These are phyloP conservation scores for Myxocyprinus asiaticus DNA, from an alignment of 2,113 vertebrate species.

Conservation along the genomic window DNA sequence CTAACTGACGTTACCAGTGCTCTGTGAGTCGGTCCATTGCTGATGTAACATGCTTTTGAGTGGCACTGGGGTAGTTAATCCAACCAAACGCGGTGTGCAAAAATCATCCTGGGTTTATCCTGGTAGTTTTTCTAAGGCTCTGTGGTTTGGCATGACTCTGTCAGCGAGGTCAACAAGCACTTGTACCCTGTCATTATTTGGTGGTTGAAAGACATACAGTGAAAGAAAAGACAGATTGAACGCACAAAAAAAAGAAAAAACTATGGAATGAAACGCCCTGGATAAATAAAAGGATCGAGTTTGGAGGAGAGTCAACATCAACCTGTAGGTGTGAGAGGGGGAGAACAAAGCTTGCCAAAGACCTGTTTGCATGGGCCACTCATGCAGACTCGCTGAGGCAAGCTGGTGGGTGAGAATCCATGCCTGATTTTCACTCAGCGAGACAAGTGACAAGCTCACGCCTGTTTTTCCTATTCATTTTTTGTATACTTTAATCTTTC, in stretches of 20 bases:
- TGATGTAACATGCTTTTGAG: conserved; percentile 44
- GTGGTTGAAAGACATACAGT: conserved; percentile 49
- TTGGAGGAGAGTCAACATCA: conserved; percentile 53
- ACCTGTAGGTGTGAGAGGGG: conserved; percentile 47
- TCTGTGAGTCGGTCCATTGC: not conserved
- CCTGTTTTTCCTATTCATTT: conserved; percentile 27
- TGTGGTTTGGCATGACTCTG: conserved; percentile 50
- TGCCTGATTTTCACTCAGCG: conserved; percentile 45
- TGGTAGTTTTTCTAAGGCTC: conserved; percentile 47
- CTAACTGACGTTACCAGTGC: conserved; percentile 6
- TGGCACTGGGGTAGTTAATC: conserved; percentile 38
- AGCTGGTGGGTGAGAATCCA: conserved; percentile 40
- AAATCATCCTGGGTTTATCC: conserved; percentile 46
- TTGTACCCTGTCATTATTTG: conserved; percentile 55
- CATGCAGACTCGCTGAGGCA: conserved; percentile 51
- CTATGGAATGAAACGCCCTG: conserved; percentile 50
- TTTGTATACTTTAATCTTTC: not conserved
- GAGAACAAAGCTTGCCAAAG: conserved; percentile 46
- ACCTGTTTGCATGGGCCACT: conserved; percentile 38
- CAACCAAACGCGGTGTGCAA: conserved; percentile 32
- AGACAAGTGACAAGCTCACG: conserved; percentile 50
- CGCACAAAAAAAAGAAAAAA: conserved; percentile 33
- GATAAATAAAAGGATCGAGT: conserved; percentile 52
- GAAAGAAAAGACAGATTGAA: conserved; percentile 52
- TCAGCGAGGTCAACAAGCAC: conserved; percentile 57